Base-by-base conservation (phyloP, 2,888 invertebrate species). In the Heliothis peltigera region DNA sequence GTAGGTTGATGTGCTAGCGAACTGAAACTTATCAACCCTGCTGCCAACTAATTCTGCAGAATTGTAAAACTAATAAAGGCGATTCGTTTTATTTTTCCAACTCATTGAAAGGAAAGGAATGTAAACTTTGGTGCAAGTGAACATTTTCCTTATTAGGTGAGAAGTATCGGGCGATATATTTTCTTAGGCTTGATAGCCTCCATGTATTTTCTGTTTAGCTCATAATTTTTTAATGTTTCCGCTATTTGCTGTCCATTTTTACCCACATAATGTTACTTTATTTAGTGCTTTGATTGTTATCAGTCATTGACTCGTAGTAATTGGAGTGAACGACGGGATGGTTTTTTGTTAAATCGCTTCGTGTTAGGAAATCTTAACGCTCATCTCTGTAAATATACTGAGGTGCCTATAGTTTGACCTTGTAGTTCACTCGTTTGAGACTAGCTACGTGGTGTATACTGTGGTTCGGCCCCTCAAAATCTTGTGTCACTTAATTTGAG, bases 31-130 rank as follows among this genome's bases (percentile, higher is more conserved):
- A 19, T 0, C 66, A 77, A 54, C 79, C 79, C 68, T 78, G 22
- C 4, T n/a, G 1, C 5, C 18, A 4, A 25, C 18, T 56, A 54
- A 69, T 76, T 74, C 59, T 65, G 52, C 51, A 46, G 54, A 63
- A 75, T 58, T 66, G 64, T 64, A 54, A 64, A 39, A 60, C 68
- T 51, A 48, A 67, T 75, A 73, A 70, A 75, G n/a, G 21, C 18
- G 51, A 44, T 52, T 48, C 25, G 22, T 59, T 65, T 65, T 51
- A 46, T 44, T 60, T 57, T 53, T 47, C 48, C 44, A 56, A 49
- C 51, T 46, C 62, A 60, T 67, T 60, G 49, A 51, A 61, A 62
- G 28, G 12, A 15, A 17, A 25, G 17, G 25, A 56, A 53, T 51
- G 18, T 44, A 19, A 54, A 55, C 62, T 68, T 39, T 55, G 62